Evolutionary conservation across 2,888 invertebrate species (phyloP), one percentile per base, ranked within the genome.

Genomic region (Lycaena phlaeas): DNA sequence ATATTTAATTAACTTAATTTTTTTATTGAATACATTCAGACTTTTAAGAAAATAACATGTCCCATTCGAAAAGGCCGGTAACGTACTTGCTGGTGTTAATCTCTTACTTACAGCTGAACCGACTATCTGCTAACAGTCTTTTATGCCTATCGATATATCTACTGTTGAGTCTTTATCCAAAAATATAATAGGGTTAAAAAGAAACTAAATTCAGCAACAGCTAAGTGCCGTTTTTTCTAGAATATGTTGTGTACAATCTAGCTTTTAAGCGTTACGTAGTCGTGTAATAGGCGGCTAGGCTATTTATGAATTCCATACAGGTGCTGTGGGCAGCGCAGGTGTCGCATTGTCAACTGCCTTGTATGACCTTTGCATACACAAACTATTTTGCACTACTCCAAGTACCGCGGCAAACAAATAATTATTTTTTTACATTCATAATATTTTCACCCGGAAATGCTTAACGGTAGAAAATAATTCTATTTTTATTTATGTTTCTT

Each of bases 281-380:
- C 49, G 54, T 62, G 52, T 62, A 53, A 60, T 57, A 57, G 61
- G 50, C 53, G 48, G 59, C 52, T 61, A 53, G 55, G 59, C 66
- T 74, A 73, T 74, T 75, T 76, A 74, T 66, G 63, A 69, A 79
- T 77, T 74, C 77, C 54, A 64, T 59, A 68, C 77, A 78, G 77
- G 78, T 77, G 76, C 58, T 47, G 44, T 49, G 54, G 57, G 57
- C 60, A 50, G 56, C 59, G 75, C 78, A 79, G 78, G 74, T 79
- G 79, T 66, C 62, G 58, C 68, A 68, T 71, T 70, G 68, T 73
- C 70, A 61, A 68, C 61, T 64, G 70, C 70, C 67, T 59, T 61
- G 65, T 70, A 68, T 74, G 68, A 67, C 72, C 64, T 73, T 68
- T 68, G 70, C 71, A 77, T 76, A 74, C 77, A 71, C 74, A 52